Conservation (phyloP, 2,888 invertebrate genomes). For the Tinea trinotella region DNA sequence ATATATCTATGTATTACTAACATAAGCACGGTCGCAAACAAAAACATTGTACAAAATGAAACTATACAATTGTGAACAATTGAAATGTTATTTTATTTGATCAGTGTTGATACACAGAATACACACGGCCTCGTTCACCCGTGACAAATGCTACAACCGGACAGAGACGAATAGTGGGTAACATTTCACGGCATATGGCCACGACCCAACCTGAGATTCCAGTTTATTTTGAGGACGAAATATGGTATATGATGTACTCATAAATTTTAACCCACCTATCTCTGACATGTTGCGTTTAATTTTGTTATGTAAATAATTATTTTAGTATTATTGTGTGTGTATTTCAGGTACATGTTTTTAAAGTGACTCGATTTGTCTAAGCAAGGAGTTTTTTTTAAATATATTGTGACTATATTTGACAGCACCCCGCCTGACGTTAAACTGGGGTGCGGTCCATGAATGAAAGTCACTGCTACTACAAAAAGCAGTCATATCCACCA, state of each 20-base stretch:
- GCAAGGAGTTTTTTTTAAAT: too few relatives aligned
- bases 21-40: too few relatives aligned
- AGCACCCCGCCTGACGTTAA: too few relatives aligned
- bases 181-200: constrained; percentile 19
- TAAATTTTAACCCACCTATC: constrained; percentile 24
- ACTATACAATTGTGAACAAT: neutral
- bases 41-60: neutral
- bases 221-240: constrained; percentile 41
- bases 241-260: constrained; percentile 35
- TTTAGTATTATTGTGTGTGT: neutral
- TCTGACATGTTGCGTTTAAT: neutral
- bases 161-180: constrained; percentile 55
- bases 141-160: constrained; percentile 57
- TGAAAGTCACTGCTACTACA: too few relatives aligned
- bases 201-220: constrained; percentile 32
- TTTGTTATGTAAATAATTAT: neutral
- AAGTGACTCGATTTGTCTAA: too few relatives aligned
- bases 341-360: neutral
- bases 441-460: too few relatives aligned
- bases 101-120: neutral
- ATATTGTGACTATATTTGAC: too few relatives aligned
- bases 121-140: constrained; percentile 21
- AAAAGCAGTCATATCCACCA: too few relatives aligned
- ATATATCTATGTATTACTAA: too few relatives aligned
- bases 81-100: constrained; percentile 7